These are phyloP conservation scores for Hippocampus abdominalis DNA, from an alignment of 2,113 vertebrate species.

Conservation along the genomic window DNA sequence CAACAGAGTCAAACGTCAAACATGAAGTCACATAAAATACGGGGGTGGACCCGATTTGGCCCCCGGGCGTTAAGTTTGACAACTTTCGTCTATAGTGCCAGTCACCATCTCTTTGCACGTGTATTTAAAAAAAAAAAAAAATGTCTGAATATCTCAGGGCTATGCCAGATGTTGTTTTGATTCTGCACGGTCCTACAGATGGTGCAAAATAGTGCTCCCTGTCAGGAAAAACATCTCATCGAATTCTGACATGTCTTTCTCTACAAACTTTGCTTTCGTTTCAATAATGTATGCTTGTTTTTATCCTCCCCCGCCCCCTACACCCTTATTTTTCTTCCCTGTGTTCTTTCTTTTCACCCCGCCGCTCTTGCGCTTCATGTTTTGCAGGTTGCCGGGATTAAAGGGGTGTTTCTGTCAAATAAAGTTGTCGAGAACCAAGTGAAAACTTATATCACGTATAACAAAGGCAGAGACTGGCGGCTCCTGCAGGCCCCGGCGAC, in stretches of 20 bases:
- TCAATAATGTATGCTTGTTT: constrained; percentile 60
- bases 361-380: constrained; percentile 71
- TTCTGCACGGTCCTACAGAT: constrained; percentile 60
- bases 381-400: constrained; percentile 95
- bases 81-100: neutral
- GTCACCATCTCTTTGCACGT: constrained; percentile 21
- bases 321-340: constrained; percentile 20
- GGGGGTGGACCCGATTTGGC: neutral
- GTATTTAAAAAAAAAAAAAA: neutral
- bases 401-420: constrained; percentile 98
- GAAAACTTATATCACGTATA: constrained; percentile 96
- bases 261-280: constrained; percentile 57
- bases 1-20: neutral
- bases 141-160: constrained; percentile 53
- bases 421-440: constrained; percentile 94
- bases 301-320: constrained; percentile 2
- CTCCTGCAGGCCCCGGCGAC: constrained; percentile 84
- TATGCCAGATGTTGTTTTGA: constrained; percentile 66
- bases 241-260: constrained; percentile 37
- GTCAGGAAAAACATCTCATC: constrained; percentile 63
- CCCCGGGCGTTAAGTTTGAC: neutral
- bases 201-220: constrained; percentile 67
- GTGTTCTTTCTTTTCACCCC: constrained; percentile 22
- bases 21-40: neutral
- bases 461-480: constrained; percentile 93